Percentiles rank a stretch among this genome's conserved stretches.
phyloP scores from a whole-genome alignment of 2,113 vertebrate species.

The Equus quagga region DNA sequence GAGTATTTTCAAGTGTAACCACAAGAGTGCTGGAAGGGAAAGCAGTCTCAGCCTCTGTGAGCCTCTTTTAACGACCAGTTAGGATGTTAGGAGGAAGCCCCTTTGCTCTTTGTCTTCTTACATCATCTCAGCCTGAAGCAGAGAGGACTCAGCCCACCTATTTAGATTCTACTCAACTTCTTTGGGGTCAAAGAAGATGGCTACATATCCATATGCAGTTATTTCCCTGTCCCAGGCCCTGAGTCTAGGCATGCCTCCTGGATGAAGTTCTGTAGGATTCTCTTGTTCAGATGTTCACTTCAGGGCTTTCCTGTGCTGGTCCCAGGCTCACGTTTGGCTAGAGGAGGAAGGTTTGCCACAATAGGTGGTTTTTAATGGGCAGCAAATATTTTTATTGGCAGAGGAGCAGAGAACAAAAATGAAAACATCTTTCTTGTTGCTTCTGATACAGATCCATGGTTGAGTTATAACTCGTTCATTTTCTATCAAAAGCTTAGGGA shows the following conservation, averaged over 20 bases:
- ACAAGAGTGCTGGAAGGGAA: neutral
- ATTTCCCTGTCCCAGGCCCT: neutral
- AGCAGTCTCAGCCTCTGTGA: neutral
- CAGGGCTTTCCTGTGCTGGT: neutral
- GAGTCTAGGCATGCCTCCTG: neutral
- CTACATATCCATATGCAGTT: rapidly evolving
- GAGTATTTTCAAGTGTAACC: neutral
- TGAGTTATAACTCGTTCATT: neutral
- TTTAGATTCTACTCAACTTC: neutral
- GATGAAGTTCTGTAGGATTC: neutral
- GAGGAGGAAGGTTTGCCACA: neutral
- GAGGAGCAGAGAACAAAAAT: neutral
- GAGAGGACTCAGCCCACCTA: neutral
- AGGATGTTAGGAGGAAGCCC: neutral
- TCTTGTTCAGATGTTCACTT: neutral
- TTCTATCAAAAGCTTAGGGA: neutral
- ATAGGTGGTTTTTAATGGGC: neutral
- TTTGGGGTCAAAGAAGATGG: neutral
- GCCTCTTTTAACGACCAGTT: neutral
- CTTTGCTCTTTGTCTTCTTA: neutral
- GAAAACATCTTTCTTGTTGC: constrained; percentile 4
- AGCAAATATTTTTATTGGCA: neutral
- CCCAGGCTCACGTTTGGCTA: neutral
- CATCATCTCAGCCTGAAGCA: neutral
- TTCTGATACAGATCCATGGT: neutral